Conservation (phyloP, 1,140 invertebrate species). For the Brachionus plicatilis region DNA sequence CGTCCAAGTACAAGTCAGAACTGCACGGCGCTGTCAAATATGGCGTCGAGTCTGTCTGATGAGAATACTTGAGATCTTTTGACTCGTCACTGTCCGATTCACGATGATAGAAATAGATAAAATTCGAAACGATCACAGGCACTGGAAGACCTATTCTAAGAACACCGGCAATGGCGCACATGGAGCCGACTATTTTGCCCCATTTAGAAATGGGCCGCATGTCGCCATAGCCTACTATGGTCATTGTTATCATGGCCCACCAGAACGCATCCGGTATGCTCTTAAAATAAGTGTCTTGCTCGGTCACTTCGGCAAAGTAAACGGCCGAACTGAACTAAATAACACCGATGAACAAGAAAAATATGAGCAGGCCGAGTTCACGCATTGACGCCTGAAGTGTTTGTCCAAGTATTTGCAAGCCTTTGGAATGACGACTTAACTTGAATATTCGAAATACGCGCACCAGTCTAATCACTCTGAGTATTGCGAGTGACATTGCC, state of each 20-base stretch:
- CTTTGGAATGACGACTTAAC: constrained; percentile 56
- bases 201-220: constrained; percentile 61
- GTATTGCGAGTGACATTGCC: constrained; percentile 68
- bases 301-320: constrained; percentile 49
- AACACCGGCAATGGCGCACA: constrained; percentile 95
- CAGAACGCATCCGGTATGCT: constrained; percentile 54
- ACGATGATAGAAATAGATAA: constrained; percentile 99
- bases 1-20: constrained; percentile 4
- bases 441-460: constrained; percentile 57
- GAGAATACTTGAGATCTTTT: constrained; percentile 34
- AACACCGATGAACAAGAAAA: constrained; percentile 70
- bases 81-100: constrained; percentile 79
- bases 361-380: constrained; percentile 95
- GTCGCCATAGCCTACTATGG: constrained; percentile 73
- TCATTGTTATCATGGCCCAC: constrained; percentile 48
- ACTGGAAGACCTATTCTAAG: constrained; percentile 72
- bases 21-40: constrained; percentile 7
- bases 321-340: constrained; percentile 50
- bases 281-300: constrained; percentile 45
- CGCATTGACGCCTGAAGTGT: constrained; percentile 96
- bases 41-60: not conserved
- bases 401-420: constrained; percentile 55
- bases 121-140: constrained; percentile 98
- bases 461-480: constrained; percentile 52
- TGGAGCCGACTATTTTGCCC: constrained; percentile 54